These are phyloP conservation scores for Campylomormyrus tamandua DNA, from an alignment of 2,113 vertebrate species.

Conservation along the genomic window DNA sequence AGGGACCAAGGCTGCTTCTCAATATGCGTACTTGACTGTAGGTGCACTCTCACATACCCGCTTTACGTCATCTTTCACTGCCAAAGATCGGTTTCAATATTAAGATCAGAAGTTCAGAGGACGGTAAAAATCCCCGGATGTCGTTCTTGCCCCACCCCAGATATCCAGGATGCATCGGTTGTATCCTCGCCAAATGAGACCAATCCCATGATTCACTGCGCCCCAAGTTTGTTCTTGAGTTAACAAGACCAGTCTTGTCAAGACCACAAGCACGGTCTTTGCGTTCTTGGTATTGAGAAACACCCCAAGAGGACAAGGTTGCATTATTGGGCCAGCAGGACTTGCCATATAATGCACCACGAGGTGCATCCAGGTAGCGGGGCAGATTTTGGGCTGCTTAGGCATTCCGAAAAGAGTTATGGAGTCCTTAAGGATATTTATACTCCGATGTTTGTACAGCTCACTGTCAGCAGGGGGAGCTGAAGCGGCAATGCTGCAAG, in stretches of 20 bases:
- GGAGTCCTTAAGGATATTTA: background rate
- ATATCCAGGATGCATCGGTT: background rate
- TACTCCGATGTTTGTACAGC: constrained; percentile 16
- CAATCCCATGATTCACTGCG: background rate
- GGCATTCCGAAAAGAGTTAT: background rate
- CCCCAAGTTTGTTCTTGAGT: background rate
- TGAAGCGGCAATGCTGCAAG: constrained; percentile 29
- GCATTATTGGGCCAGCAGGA: background rate
- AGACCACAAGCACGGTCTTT: background rate
- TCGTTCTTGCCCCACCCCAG: background rate
- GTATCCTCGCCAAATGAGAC: background rate
- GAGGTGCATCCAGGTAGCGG: background rate
- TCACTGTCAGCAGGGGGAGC: constrained; percentile 57
- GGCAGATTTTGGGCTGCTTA: background rate
- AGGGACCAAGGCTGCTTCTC: background rate
- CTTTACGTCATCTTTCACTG: background rate
- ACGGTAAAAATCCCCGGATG: background rate
- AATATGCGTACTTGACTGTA: background rate
- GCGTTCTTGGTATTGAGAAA: background rate
- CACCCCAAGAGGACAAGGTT: background rate
- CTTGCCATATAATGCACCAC: background rate
- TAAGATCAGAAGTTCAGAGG: background rate
- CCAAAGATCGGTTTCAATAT: background rate
- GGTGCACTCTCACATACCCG: background rate
- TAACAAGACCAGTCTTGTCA: background rate